Evolutionary conservation across 2,888 invertebrate species (phyloP), one percentile per base, ranked within the genome.

Genomic region (Callyntrura guangdongensis): DNA sequence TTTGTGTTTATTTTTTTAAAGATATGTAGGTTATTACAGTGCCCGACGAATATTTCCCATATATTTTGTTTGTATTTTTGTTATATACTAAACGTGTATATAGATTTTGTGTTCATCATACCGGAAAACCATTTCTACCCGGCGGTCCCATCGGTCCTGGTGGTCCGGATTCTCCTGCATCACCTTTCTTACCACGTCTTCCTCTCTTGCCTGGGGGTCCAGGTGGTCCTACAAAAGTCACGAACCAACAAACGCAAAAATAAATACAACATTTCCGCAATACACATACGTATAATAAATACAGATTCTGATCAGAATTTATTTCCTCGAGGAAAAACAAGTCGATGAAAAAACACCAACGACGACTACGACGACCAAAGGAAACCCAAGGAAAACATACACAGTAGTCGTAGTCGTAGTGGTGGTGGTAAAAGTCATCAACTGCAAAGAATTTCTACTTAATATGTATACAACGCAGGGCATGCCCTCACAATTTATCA

Each of bases 81-180:
- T n/a, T n/a, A 53, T 36, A 22, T 47, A 74, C 64, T 59, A 25
- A 72, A 61, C 27, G 14, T 25, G 12, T 17, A 45, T 79, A n/a
- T 3, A n/a, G 22, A 61, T 61, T 67, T 56, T 74, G 49, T 67
- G 53, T 77, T 87, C 77, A 96, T 81, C 84, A 96, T 97, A 98
- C 98, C 97, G 98, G 98, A 96, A 98, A 98, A 96, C 98, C 98
- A 95, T 97, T 97, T 96, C 97, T 97, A 95, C 98, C 98, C 94
- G 97, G 96, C 95, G 97, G 96, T 95, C 98, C 89, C 56, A 85
- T 25, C 12, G 85, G 85, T 59, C 89, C 89, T 45, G 97, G 95
- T 91, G 97, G 96, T 82, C 98, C 97, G 27, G 97, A 95, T 94
- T 98, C 98, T 92, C 98, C 98, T 17, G 96, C 94, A 94, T 98